phyloP scores from a whole-genome alignment of 1,140 invertebrate genomes.

The Neocloeon triangulifer region DNA sequence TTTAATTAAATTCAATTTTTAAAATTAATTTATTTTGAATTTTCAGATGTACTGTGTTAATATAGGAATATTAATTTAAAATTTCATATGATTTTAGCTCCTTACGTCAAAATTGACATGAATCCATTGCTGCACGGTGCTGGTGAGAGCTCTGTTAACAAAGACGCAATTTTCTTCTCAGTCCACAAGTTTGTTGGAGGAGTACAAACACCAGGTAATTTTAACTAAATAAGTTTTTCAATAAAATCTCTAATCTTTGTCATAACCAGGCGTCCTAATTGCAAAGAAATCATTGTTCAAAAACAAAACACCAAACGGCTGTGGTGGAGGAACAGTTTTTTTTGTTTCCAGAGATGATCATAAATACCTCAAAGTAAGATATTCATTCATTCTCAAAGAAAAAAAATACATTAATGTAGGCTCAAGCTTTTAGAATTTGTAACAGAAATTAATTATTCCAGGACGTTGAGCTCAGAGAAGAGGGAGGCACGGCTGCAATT shows the following conservation, averaged over 20 bases:
- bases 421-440: background rate
- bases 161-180: constrained; percentile 80
- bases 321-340: constrained; percentile 38
- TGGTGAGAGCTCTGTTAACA: constrained; percentile 42
- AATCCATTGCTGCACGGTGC: constrained; percentile 49
- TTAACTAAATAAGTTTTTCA: background rate
- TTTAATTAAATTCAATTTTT: too few relatives aligned
- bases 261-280: constrained; percentile 31
- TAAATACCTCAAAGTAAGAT: constrained; percentile 24
- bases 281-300: constrained; percentile 39
- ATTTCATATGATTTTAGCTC: too few relatives aligned
- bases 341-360: constrained; percentile 28
- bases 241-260: constrained; percentile 8
- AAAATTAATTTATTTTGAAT: too few relatives aligned
- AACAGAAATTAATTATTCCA: constrained; percentile 11
- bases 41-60: too few relatives aligned
- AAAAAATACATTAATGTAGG: background rate
- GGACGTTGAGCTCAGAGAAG: constrained; percentile 48
- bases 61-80: too few relatives aligned
- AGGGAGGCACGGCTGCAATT: constrained; percentile 64
- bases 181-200: constrained; percentile 82
- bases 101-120: constrained; percentile 63
- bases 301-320: constrained; percentile 24
- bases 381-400: background rate
- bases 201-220: constrained; percentile 50